Base-by-base conservation (phyloP, 2,113 vertebrate species). In the Sturnira hondurensis region DNA sequence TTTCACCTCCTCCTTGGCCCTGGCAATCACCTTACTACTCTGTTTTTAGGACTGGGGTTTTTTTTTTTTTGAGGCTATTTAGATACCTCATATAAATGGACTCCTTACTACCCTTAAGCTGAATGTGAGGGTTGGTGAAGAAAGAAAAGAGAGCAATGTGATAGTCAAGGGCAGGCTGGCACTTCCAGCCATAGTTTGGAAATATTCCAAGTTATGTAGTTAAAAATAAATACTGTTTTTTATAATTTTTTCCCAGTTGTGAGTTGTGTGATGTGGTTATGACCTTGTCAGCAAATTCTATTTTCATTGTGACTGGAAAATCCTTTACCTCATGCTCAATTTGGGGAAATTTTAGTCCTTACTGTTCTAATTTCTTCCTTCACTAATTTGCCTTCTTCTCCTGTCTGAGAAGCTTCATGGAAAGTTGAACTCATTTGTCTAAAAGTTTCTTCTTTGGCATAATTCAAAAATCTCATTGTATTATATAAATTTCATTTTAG, bases 261-360 rank as follows among this genome's bases (percentile, higher is more conserved):
- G 58, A 89, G 87, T 52, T 82, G 71, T 87, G 92, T 54, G 67
- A 93, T 89, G 88, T 78, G 87, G 93, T 87, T 86, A 80, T 68
- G 89, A 93, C 89, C 56, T 94, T 91, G 93, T 95, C 96, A 96
- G 97, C 96, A 95, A 95, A 80, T 97, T 96, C 93, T 98, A 92
- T 96, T 97, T 88, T 89, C 43, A 89, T 12, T 68, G 50, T 93
- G 81, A 93, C 96, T 91, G 96, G 95, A 96, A 97, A 97, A 86
- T 56, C 38, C 74, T 84, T 85, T 74, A 89, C 89, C 83, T 94
- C 90, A 88, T 82, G 26, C 56, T 87, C 93, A 92, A 82, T 91
- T 58, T 80, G 71, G 71, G 96, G 85, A 88, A 95, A 95, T 73
- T 67, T 71, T 61, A 22, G 43, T 70, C 52, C 76, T 70, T 83